These are phyloP conservation scores for Clitarchus hookeri DNA, from an alignment of 2,888 invertebrate species.

Conservation along the genomic window DNA sequence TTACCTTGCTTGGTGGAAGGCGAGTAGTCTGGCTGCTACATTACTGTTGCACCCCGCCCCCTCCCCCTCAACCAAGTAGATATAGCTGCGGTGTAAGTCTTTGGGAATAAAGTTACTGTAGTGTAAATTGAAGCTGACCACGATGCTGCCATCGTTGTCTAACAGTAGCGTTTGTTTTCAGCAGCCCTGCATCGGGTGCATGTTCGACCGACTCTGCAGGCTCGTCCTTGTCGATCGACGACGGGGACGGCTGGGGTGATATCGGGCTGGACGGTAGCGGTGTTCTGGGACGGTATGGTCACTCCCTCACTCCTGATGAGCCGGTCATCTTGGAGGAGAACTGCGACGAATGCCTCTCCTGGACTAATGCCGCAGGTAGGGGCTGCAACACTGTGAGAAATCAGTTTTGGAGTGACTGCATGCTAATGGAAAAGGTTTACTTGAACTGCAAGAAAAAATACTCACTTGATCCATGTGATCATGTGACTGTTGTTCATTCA, in stretches of 20 bases:
- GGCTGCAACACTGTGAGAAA: neutral
- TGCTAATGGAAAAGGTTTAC: too few relatives aligned
- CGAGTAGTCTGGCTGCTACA: too few relatives aligned
- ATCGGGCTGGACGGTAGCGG: conserved; percentile 45
- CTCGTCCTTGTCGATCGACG: conserved; percentile 69
- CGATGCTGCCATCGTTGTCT: neutral
- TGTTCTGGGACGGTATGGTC: conserved; percentile 54
- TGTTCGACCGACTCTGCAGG: conserved; percentile 70
- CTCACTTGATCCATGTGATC: neutral
- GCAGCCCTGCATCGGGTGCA: conserved; percentile 63
- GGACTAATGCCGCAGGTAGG: conserved; percentile 24
- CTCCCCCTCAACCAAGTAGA: too few relatives aligned
- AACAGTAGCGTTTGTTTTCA: neutral
- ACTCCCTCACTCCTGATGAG: conserved; percentile 65
- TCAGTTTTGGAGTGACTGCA: too few relatives aligned
- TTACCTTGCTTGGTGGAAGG: too few relatives aligned
- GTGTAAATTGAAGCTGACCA: too few relatives aligned
- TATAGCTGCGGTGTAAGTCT: too few relatives aligned
- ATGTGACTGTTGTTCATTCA: neutral
- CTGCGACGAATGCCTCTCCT: conserved; percentile 49
- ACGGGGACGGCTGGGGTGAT: conserved; percentile 56
- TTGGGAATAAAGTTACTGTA: too few relatives aligned
- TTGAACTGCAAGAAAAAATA: neutral
- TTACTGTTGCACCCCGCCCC: too few relatives aligned
- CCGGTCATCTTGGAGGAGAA: conserved; percentile 68